Conservation (phyloP, 2,113 vertebrate species). For the Neolamprologus cancellatus region DNA sequence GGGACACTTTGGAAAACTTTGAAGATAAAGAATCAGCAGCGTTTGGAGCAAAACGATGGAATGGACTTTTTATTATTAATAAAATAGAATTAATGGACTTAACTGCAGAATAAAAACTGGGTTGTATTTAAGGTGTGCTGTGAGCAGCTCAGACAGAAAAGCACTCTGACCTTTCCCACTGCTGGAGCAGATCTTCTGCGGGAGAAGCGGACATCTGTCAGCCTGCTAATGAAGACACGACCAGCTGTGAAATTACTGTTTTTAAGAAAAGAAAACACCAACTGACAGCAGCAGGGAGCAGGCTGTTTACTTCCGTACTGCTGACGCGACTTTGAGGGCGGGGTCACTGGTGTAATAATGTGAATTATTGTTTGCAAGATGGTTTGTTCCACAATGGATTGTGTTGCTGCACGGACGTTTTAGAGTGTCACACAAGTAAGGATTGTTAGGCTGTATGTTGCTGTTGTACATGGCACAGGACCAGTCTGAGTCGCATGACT, state of each 20-base stretch:
- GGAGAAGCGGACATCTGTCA: conserved; percentile 19
- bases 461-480: no score
- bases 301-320: conserved; percentile 29
- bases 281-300: neutral
- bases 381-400: no score
- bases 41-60: neutral
- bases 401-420: no score
- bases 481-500: no score
- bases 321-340: conserved; percentile 2
- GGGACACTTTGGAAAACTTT: neutral
- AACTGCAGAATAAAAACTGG: neutral
- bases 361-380: no score
- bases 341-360: neutral
- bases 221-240: accelerated
- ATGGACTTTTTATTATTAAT: no score
- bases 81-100: neutral
- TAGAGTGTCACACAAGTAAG: no score
- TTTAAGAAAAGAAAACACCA: neutral
- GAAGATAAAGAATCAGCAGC: accelerated
- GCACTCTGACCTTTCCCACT: conserved; percentile 62
- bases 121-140: accelerated
- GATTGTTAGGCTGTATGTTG: no score
- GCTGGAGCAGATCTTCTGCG: conserved; percentile 24
- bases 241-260: neutral
- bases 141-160: accelerated